These are phyloP conservation scores for Carassius gibelio DNA, from an alignment of 2,113 vertebrate species.

Conservation along the genomic window DNA sequence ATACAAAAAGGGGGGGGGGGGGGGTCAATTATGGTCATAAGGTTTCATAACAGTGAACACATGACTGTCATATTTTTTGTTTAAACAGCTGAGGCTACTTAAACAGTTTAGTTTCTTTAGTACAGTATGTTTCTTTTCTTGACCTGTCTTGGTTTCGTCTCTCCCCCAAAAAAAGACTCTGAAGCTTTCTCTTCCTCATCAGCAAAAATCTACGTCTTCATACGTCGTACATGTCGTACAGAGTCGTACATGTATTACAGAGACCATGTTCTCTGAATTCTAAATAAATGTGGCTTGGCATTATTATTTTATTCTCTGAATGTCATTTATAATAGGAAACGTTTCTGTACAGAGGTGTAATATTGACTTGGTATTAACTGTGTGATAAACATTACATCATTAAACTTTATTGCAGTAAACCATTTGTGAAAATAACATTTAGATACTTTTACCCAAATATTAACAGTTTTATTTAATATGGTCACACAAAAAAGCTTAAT, in stretches of 20 bases:
- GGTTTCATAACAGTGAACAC: not conserved
- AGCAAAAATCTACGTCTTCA: not conserved
- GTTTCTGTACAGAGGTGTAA: slow-evolving; percentile 6
- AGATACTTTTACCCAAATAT: not conserved
- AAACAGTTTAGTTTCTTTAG: not conserved
- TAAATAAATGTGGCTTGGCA: not conserved
- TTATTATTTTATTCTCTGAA: not conserved
- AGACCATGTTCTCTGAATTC: not conserved
- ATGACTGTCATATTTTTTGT: not conserved
- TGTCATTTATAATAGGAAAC: not conserved
- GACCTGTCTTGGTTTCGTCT: not conserved
- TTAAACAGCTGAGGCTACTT: not conserved
- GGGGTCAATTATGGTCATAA: not conserved
- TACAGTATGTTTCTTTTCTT: not conserved
- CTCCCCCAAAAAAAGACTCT: not conserved
- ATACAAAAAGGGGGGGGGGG: not conserved
- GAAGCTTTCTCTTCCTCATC: not conserved
- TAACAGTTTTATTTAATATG: not conserved
- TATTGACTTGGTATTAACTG: not conserved
- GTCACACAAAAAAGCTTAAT: not conserved
- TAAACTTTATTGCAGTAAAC: no score
- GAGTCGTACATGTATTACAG: no score
- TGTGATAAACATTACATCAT: not conserved
- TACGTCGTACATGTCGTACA: no score
- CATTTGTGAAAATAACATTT: no score